Conservation (phyloP, 2,888 invertebrate species). For the Gastracanthus pulcherrimus region DNA sequence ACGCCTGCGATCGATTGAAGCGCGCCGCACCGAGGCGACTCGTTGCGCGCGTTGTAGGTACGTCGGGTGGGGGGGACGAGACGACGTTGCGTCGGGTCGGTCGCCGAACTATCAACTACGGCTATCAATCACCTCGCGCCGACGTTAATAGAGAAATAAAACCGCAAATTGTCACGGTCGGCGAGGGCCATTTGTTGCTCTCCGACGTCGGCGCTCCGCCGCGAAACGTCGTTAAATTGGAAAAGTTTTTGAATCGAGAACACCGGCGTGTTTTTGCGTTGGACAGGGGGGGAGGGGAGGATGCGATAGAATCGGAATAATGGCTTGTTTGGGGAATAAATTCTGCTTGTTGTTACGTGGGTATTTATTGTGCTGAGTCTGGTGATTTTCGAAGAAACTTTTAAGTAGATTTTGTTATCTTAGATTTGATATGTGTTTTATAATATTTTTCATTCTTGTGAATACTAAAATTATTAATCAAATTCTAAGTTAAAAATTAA, state of each 20-base stretch:
- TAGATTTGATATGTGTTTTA: too few species aligned
- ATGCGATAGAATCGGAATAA: neutral
- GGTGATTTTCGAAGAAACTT: too few species aligned
- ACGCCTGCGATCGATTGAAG: too few species aligned
- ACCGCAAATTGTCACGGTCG: slow-evolving; percentile 24
- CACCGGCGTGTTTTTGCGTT: neutral
- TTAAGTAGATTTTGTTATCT: too few species aligned
- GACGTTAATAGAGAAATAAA: slow-evolving; percentile 35
- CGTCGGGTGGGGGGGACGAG: too few species aligned
- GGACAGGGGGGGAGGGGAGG: neutral
- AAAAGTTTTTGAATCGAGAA: neutral
- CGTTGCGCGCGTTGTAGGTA: too few species aligned
- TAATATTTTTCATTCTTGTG: too few species aligned
- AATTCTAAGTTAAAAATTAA: too few species aligned
- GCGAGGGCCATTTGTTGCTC: neutral
- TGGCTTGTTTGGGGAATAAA: neutral
- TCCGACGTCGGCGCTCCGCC: too few species aligned
- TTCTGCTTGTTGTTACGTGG: neutral
- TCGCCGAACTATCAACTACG: slow-evolving; percentile 8
- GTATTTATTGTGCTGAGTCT: neutral
- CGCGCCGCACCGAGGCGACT: too few species aligned
- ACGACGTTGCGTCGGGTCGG: neutral
- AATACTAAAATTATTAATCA: neutral
- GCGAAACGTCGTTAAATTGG: slow-evolving; percentile 1
- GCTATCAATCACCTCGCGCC: slow-evolving; percentile 15